Evolutionary conservation across 2,797 vertebrate species (phyloP), one percentile per base, ranked within the genome.

Genomic region (Melanotaenia boesemani): DNA sequence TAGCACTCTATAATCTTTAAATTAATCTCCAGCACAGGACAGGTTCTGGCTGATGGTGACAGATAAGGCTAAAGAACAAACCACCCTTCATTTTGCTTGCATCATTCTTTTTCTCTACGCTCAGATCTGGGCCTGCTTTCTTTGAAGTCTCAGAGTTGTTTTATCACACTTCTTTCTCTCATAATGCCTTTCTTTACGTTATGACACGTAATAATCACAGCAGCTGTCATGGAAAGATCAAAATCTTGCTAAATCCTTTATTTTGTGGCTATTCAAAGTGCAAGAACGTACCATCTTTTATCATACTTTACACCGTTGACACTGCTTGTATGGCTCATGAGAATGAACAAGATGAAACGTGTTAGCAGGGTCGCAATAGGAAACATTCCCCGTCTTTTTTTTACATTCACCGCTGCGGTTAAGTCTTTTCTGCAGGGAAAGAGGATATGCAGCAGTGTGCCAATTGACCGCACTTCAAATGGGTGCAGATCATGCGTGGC

Each of bases 1-100:
- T 77, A 67, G 78, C 78, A 62, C 79, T 71, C 77, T 36, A 46
- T 83, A 89, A 94, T 94, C 91, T 94, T 93, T 92, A 93, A 94
- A 92, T 94, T 83, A 91, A 95, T 93, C 91, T 91, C 80, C 84
- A 85, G 76, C 82, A 72, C 76, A 84, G 84, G 83, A 86, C 79
- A 91, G 87, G 89, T 92, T 82, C 90, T 85, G 70, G 83, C 68
- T 69, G 91, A 93, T 90, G 80, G 80, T 76, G 88, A 89, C 82
- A 65, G 91, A 90, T 92, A 93, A 90, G 61, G 70, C 79, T 48
- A 57, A 82, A 83, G 82, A 90, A 88, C 83, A 88, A 88, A 82
- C 79, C 26, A 15, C 76, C 79, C 70, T 82, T 83, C 80, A 62
- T 84, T 87, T 87, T 80, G 82, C 82, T 80, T 74, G 80, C 77